These are phyloP conservation scores for Platysternon megacephalum DNA, from an alignment of 2,113 vertebrate genomes.

Conservation along the genomic window DNA sequence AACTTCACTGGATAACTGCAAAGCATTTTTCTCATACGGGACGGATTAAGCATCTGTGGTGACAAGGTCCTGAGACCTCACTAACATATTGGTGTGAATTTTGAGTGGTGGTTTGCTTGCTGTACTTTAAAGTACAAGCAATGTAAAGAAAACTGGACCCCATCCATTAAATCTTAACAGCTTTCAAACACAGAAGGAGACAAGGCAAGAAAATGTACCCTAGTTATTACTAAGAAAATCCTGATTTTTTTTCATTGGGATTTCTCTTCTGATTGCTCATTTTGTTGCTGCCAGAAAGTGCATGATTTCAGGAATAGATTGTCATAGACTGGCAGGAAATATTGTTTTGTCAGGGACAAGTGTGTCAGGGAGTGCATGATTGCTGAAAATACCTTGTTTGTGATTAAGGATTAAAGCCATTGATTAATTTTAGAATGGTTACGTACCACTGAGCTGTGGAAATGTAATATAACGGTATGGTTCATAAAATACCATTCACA, in stretches of 20 bases:
- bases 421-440: conserved; percentile 38
- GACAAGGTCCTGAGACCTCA: not conserved
- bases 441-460: conserved; percentile 15
- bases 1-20: not conserved
- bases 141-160: not conserved
- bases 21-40: not conserved
- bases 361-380: not conserved
- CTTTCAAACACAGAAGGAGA: not conserved
- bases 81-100: not conserved
- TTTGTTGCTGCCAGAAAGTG: not conserved
- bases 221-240: not conserved
- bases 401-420: not conserved
- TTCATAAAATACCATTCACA: not conserved
- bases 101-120: not conserved
- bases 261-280: not conserved
- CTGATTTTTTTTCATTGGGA: not conserved
- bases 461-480: not conserved
- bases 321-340: not conserved
- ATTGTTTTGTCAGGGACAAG: not conserved
- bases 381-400: not conserved
- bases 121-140: not conserved
- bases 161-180: not conserved
- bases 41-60: not conserved
- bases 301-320: not conserved
- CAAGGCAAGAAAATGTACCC: not conserved